phyloP scores from a whole-genome alignment of 2,888 invertebrate species.

The Catocala fraxini region DNA sequence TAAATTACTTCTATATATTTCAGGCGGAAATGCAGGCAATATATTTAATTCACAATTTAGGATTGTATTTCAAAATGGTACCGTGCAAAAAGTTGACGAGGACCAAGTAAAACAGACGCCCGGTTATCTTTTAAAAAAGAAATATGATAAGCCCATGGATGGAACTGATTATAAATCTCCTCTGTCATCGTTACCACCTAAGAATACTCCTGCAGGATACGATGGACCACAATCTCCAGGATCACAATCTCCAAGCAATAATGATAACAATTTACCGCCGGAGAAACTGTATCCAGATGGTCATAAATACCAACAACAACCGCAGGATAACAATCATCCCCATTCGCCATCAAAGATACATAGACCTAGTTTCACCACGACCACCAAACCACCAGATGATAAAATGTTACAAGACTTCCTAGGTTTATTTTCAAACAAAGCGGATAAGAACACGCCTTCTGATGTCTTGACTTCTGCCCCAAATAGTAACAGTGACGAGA shows the following conservation, averaged over 20 bases:
- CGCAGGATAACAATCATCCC: background rate
- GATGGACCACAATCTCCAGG: background rate
- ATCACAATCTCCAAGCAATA: background rate
- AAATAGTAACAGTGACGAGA: too few species aligned
- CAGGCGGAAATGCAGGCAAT: constrained; percentile 15
- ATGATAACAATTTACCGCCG: background rate
- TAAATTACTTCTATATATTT: constrained; percentile 13
- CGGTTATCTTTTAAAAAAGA: constrained; percentile 35
- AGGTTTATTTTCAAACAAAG: background rate
- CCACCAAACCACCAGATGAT: background rate
- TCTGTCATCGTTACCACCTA: background rate
- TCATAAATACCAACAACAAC: background rate
- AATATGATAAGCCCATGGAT: background rate
- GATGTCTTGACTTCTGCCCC: too few species aligned
- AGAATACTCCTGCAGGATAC: background rate
- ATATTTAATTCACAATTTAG: constrained; percentile 39
- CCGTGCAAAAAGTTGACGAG: constrained; percentile 59
- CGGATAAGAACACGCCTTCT: background rate
- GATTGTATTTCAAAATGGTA: constrained; percentile 64
- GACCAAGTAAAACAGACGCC: constrained; percentile 51
- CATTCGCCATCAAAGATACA: background rate
- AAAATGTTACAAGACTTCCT: constrained; percentile 5
- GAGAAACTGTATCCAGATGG: background rate
- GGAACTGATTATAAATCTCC: background rate
- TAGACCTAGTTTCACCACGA: background rate